Evolutionary conservation across 1,140 invertebrate genomes (phyloP).

Genomic region (Caenorhabditis briggsae): DNA sequence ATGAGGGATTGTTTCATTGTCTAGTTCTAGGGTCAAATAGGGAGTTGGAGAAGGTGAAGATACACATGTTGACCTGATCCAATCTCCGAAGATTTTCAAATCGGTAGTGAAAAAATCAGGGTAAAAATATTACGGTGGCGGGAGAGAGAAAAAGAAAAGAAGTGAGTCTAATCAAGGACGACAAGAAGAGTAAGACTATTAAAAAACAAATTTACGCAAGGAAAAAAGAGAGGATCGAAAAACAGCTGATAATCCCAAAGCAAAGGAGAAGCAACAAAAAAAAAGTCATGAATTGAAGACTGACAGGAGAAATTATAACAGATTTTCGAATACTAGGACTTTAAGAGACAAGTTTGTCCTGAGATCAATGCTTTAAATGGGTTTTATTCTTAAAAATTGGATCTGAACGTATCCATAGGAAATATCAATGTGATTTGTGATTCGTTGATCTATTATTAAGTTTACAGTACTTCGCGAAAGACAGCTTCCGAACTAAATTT

Average conservation of each 20-base stretch:
- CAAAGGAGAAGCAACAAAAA: no score
- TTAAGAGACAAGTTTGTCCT: no score
- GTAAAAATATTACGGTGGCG: neutral
- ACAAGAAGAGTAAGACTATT: neutral
- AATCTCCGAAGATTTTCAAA: neutral
- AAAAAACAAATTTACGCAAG: constrained; percentile 14
- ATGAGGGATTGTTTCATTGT: neutral
- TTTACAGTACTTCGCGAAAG: no score
- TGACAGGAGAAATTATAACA: no score
- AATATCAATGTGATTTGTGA: no score
- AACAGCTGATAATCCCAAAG: constrained; percentile 24
- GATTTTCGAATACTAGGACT: no score
- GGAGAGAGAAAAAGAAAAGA: neutral
- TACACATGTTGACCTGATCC: neutral
- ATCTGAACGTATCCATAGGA: no score
- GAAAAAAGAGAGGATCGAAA: constrained; percentile 23
- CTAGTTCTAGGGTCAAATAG: neutral
- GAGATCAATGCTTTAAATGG: no score
- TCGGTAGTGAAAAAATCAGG: neutral
- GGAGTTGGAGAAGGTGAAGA: neutral
- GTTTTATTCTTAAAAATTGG: no score
- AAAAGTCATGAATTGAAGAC: no score
- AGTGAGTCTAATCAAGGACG: constrained; percentile 23
- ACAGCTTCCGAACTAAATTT: no score
- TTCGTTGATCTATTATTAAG: no score